phyloP scores from a whole-genome alignment of 2,113 vertebrate genomes.

The Ornithorhynchus anatinus region DNA sequence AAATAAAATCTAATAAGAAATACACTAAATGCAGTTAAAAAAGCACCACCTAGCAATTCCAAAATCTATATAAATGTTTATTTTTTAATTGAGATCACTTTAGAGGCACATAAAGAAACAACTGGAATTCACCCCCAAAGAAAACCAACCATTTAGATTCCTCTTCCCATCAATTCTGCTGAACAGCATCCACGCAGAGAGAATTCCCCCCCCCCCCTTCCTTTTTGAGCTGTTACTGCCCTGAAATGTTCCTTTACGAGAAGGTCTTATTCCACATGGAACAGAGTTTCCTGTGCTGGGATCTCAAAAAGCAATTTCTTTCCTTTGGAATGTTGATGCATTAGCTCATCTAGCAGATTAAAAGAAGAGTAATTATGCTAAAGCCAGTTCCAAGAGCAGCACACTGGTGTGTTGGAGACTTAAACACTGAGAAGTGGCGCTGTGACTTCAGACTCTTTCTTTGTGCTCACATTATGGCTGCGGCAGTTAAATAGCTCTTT shows the following conservation, averaged over 20 bases:
- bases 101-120: too few relatives aligned
- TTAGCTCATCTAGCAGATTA: constrained; percentile 53
- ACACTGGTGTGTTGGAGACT: constrained; percentile 31
- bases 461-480: constrained; percentile 59
- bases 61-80: too few relatives aligned
- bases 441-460: constrained; percentile 48
- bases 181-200: not conserved
- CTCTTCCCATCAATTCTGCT: not conserved
- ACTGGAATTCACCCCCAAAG: too few relatives aligned
- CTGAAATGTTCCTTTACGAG: not conserved
- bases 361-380: constrained; percentile 64
- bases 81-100: too few relatives aligned
- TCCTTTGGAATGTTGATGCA: constrained; percentile 30
- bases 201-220: not conserved
- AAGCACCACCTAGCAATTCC: too few relatives aligned
- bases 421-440: constrained; percentile 1
- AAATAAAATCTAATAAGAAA: too few relatives aligned
- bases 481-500: constrained; percentile 74
- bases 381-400: constrained; percentile 39
- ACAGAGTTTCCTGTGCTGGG: constrained; percentile 12
- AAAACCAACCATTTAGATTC: rapidly evolving
- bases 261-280: not conserved
- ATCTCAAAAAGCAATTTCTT: constrained; percentile 42
- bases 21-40: too few relatives aligned
- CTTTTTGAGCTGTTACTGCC: constrained; percentile 15